These are phyloP conservation scores for Lethenteron camtschaticum DNA, from an alignment of 2,113 vertebrate genomes.

Conservation along the genomic window DNA sequence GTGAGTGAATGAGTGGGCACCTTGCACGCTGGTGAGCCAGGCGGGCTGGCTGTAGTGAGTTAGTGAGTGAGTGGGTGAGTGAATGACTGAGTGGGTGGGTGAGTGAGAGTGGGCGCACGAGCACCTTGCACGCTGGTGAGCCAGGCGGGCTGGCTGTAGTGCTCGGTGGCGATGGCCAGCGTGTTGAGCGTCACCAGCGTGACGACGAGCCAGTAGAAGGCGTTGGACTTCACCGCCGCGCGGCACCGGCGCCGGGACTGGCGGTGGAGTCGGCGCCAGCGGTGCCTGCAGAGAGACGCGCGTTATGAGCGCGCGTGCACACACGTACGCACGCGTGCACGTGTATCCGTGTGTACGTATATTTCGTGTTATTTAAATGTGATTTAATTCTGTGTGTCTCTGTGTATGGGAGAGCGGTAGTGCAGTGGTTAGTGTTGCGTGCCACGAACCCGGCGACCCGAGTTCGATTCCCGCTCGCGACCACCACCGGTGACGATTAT, in stretches of 20 bases:
- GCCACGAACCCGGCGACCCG: too few species aligned
- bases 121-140: constrained; percentile 58
- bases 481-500: too few species aligned
- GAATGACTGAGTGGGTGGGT: too few species aligned
- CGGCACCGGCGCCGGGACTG: constrained; percentile 70
- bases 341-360: neutral
- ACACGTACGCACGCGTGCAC: neutral
- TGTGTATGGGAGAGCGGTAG: too few species aligned
- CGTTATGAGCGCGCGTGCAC: neutral
- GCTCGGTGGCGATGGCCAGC: constrained; percentile 59
- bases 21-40: too few species aligned
- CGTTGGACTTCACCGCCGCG: constrained; percentile 49
- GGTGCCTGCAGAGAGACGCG: constrained; percentile 26
- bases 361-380: neutral
- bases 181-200: constrained; percentile 70
- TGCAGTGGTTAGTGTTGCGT: too few species aligned
- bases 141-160: constrained; percentile 45
- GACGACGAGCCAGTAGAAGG: constrained; percentile 81
- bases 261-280: constrained; percentile 61
- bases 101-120: constrained; percentile 3
- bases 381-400: too few species aligned
- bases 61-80: too few species aligned
- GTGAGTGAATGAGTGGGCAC: too few species aligned
- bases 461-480: too few species aligned
- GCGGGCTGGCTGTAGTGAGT: too few species aligned